Percentiles rank a stretch among this genome's conserved stretches.
Evolutionary conservation across 1,140 invertebrate genomes (phyloP).

Genomic region (Dendroctonus ponderosae): DNA sequence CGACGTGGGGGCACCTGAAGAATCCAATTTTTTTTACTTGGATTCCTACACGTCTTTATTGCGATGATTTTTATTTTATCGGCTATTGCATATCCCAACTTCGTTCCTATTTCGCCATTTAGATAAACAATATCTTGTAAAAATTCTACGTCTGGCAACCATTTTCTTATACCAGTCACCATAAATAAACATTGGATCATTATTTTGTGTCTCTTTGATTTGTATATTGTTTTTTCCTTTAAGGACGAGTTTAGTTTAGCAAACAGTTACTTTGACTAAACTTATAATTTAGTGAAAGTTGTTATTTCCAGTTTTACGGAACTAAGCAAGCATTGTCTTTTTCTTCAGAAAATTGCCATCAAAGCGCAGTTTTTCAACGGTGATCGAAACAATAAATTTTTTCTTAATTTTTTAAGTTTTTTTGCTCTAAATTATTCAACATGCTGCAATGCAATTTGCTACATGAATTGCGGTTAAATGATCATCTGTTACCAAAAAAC

Average conservation of each 20-base stretch:
- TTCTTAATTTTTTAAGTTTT: no score
- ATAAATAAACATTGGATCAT: slow-evolving; percentile 24
- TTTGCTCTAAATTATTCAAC: no score
- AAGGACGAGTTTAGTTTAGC: no score
- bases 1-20: slow-evolving; percentile 17
- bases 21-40: slow-evolving; percentile 24
- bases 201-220: slow-evolving; percentile 11
- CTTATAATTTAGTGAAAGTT: neutral
- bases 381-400: no score
- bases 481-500: no score
- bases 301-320: neutral
- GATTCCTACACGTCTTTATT: slow-evolving; percentile 16
- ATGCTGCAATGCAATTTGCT: no score
- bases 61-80: slow-evolving; percentile 19
- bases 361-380: no score
- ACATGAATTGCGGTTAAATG: no score
- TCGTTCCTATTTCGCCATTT: slow-evolving; percentile 18
- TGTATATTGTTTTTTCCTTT: no score
- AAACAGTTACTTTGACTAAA: no score
- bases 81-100: slow-evolving; percentile 2
- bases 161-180: slow-evolving; percentile 16
- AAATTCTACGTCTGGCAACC: slow-evolving; percentile 19
- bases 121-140: slow-evolving; percentile 14
- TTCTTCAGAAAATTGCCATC: no score
- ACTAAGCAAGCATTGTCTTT: no score